Percentiles rank a stretch among this genome's conserved stretches.
Conservation (phyloP, 1,140 invertebrate species). For the Andrena cerasifolii region DNA sequence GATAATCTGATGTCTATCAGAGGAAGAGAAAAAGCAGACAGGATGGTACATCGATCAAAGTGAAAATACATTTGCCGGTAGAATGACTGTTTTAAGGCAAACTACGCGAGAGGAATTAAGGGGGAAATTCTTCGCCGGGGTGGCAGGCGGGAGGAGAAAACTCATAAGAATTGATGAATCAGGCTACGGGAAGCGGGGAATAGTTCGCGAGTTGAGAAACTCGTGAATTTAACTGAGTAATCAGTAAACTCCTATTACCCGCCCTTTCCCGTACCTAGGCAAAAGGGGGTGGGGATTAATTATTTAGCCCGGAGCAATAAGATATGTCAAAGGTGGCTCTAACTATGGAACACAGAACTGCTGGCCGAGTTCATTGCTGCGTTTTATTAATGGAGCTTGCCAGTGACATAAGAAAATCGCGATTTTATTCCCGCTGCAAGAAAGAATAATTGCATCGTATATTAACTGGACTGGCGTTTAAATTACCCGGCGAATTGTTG, state of each 20-base stretch:
- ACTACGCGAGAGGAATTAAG: slow-evolving; percentile 7
- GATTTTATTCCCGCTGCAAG: slow-evolving; percentile 35
- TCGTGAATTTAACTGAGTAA: slow-evolving; percentile 60
- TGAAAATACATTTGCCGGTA: neutral
- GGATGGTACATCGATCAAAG: neutral
- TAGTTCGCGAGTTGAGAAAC: slow-evolving; percentile 42
- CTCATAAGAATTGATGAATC: slow-evolving; percentile 55
- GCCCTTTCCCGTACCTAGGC: neutral
- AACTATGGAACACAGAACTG: slow-evolving; percentile 26
- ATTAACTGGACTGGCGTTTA: slow-evolving; percentile 22
- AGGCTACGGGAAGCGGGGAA: slow-evolving; percentile 8
- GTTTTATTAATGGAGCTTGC: slow-evolving; percentile 46
- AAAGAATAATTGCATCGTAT: slow-evolving; percentile 39
- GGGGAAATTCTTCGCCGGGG: slow-evolving; percentile 6
- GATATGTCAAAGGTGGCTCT: slow-evolving; percentile 50
- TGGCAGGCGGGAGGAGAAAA: slow-evolving; percentile 9
- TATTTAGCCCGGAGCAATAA: slow-evolving; percentile 53
- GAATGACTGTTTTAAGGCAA: neutral
- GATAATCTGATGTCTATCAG: neutral
- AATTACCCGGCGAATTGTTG: slow-evolving; percentile 19
- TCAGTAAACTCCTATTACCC: slow-evolving; percentile 56
- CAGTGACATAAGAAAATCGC: slow-evolving; percentile 45
- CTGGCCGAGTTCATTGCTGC: slow-evolving; percentile 16
- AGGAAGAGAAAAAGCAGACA: neutral
- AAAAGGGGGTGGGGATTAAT: slow-evolving; percentile 30